Base-by-base conservation (phyloP, 2,888 invertebrate species). In the Anorthoa munda region DNA sequence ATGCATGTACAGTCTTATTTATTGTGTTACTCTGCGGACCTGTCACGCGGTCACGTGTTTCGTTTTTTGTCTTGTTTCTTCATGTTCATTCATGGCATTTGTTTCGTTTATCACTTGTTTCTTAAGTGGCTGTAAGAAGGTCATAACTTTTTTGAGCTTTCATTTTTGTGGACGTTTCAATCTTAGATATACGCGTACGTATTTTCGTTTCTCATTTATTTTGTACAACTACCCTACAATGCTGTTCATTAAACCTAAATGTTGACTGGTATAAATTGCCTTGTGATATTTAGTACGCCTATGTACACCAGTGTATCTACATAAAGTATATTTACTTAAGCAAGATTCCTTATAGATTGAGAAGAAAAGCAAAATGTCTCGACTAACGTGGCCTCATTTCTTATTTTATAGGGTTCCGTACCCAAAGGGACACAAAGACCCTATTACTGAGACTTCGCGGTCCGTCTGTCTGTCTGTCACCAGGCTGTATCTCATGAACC, bases 51-150 rank as follows among this genome's bases (percentile, higher is more conserved):
- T 83, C 71, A 82, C 66, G 70, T 75, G 67, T 73, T 63, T 11
- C 9, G 7, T 48, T 80, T 78, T 73, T 79, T 56, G 67, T 69
- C 51, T 66, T 50, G 59, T 75, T 77, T 84, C 76, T 60, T 60
- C 59, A 60, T 68, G 75, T 78, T 84, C 75, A 81, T 83, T 86
- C 74, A 75, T 73, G 66, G 9, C 66, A 77, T 84, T 80, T 74
- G 61, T 81, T 79, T 65, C 68, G 64, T 66, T 71, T 77, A 73
- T 77, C 65, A 71, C 59, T 60, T 61, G 67, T 76, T 59, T 79
- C 21, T 61, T 45, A 70, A 65, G 56, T 69, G 48, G 51, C 39
- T 69, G 53, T 50, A 60, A 31, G n/a, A 59, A 66, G 60, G 71
- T 75, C 63, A 56, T 66, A 31, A 45, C n/a, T 71, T 46, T 50